Percentiles rank a stretch among this genome's conserved stretches.
These are phyloP conservation scores for Denticeps clupeoides DNA, from an alignment of 2,797 vertebrate genomes.

Conservation along the genomic window DNA sequence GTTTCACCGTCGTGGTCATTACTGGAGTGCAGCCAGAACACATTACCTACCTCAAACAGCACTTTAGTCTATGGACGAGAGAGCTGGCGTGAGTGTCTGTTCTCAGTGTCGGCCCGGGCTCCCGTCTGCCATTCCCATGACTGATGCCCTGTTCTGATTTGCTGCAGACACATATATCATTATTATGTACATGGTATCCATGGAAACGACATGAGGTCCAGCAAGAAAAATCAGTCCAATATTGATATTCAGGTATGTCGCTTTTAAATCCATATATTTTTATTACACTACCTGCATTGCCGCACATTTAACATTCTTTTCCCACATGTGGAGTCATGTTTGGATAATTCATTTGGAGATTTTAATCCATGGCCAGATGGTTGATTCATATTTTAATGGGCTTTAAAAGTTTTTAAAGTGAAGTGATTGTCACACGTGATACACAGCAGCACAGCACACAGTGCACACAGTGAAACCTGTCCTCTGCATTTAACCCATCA, in stretches of 20 bases:
- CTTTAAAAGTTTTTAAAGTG: too few relatives aligned
- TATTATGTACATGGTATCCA: conserved; percentile 85
- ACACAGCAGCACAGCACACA: too few relatives aligned
- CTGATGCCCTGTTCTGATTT: conserved; percentile 2
- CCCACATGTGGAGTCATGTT: too few relatives aligned
- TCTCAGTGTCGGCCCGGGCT: too few relatives aligned
- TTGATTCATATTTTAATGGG: too few relatives aligned
- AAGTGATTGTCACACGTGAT: too few relatives aligned
- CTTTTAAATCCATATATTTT: neutral
- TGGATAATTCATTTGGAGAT: too few relatives aligned
- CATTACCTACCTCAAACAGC: conserved; percentile 64
- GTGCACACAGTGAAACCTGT: too few relatives aligned
- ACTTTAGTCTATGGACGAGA: conserved; percentile 67
- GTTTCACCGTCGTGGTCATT: conserved; percentile 83
- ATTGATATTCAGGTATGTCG: conserved; percentile 75
- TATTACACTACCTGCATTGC: too few relatives aligned
- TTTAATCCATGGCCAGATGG: too few relatives aligned
- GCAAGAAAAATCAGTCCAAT: conserved; percentile 40
- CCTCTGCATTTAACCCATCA: too few relatives aligned
- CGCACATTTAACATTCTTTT: too few relatives aligned
- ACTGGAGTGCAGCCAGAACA: conserved; percentile 68
- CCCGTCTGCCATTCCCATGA: neutral
- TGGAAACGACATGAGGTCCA: conserved; percentile 55
- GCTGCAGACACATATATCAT: conserved; percentile 85
- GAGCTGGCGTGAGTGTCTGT: conserved; percentile 77